These are phyloP conservation scores for Caenorhabditis uteleia DNA, from an alignment of 2,888 invertebrate species.

Conservation along the genomic window DNA sequence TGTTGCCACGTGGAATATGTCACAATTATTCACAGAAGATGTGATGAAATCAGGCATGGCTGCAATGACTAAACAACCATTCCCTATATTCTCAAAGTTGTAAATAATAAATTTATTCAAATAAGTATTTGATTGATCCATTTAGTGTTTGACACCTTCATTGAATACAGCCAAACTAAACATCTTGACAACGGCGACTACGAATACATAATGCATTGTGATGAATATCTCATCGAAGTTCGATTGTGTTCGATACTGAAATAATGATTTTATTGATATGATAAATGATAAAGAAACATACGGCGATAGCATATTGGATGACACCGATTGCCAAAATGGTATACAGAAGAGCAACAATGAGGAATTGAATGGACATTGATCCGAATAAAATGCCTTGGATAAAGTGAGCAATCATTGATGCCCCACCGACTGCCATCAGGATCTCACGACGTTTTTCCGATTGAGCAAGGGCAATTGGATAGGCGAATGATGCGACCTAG, in stretches of 20 bases:
- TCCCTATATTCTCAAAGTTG: conserved; percentile 37
- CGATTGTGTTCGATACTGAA: conserved; percentile 5
- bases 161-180: conserved; percentile 8
- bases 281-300: neutral
- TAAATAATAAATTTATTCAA: conserved; percentile 8
- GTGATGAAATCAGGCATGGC: conserved; percentile 80
- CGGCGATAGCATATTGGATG: conserved; percentile 18
- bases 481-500: conserved; percentile 18
- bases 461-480: conserved; percentile 7
- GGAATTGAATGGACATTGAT: conserved; percentile 6
- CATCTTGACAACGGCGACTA: conserved; percentile 22
- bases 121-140: too few species aligned
- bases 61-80: conserved; percentile 56
- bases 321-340: conserved; percentile 13
- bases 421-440: conserved; percentile 7
- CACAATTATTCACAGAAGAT: conserved; percentile 89
- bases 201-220: conserved; percentile 25
- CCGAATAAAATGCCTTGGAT: conserved; percentile 1
- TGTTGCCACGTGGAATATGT: conserved; percentile 79
- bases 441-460: conserved; percentile 12
- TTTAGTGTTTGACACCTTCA: neutral
- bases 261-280: neutral
- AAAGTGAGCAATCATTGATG: conserved; percentile 8
- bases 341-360: conserved; percentile 12
- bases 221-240: conserved; percentile 20